Evolutionary conservation across 2,888 invertebrate species (phyloP), one percentile per base, ranked within the genome.

Genomic region (Drosophila quinaria): DNA sequence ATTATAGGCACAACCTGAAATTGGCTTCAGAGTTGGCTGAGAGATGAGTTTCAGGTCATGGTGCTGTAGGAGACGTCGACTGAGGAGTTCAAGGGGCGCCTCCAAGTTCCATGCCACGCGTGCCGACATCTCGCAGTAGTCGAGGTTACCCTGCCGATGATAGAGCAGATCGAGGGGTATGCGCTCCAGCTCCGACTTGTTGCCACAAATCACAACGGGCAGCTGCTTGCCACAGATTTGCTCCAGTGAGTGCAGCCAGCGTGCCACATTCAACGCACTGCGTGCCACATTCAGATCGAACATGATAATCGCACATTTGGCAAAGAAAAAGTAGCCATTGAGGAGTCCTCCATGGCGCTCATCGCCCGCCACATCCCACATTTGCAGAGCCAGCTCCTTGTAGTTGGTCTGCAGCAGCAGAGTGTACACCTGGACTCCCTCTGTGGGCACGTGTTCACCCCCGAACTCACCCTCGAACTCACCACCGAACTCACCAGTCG

Each of bases 291-390:
- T 64, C 52, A 74, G 54, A 35, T 74, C 74, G 41, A 74, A 74
- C 64, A 74, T 61, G 2, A 74, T 52, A 4, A 74, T 64, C 31
- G 76, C 74, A 13, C 74, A 64, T 0, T 29, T 15, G 22, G 70
- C 74, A 39, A 39, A 74, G 58, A 75, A 61, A 4, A 54, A 75
- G 58, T 74, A 74, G 0, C 64, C 70, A 25, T 65, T 69, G n/a
- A 42, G 49, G 0, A 74, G 33, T 4, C 61, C 61, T 0, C 54
- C 60, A 33, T 58, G 42, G 0, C 42, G 42, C 0, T 51, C 17
- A 10, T 64, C 61, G 4, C 69, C 74, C 0, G 74, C 74, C 49
- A 75, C 44, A 60, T 74, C 74, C 74, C 74, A 74, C 22, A 75
- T 1, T 35, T 74, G 51, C 2, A 74, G 29, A 0, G 60, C 47